Percentiles rank a stretch among this genome's conserved stretches.
Evolutionary conservation across 2,888 invertebrate species (phyloP).

Genomic region (Folsomia candida): DNA sequence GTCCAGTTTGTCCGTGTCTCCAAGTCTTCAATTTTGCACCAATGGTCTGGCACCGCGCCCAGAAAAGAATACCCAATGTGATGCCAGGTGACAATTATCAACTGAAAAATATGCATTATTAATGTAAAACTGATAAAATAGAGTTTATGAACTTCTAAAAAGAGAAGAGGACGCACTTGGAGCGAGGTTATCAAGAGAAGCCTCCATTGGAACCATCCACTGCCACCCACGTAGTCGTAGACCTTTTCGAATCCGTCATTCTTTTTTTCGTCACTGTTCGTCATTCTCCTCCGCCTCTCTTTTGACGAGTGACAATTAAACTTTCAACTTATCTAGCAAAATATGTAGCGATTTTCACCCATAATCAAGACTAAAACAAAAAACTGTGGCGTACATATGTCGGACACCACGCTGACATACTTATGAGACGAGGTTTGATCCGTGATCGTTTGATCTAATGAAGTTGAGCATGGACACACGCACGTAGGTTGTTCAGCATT

Average conservation of each 20-base stretch:
- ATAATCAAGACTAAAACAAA: too few relatives aligned
- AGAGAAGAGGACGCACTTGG: slow-evolving; percentile 30
- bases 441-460: too few relatives aligned
- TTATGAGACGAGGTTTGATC: too few relatives aligned
- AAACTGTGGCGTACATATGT: too few relatives aligned
- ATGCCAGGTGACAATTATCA: slow-evolving; percentile 41
- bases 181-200: slow-evolving; percentile 38
- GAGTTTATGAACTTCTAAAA: not conserved
- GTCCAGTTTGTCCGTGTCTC: slow-evolving; percentile 40
- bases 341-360: too few relatives aligned
- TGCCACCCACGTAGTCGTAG: slow-evolving; percentile 46
- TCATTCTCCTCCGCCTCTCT: too few relatives aligned
- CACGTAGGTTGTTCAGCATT: too few relatives aligned
- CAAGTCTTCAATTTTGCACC: slow-evolving; percentile 39
- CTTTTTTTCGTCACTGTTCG: not conserved
- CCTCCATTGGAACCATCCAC: slow-evolving; percentile 42
- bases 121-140: too few relatives aligned
- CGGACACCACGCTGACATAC: too few relatives aligned
- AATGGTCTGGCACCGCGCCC: slow-evolving; percentile 48
- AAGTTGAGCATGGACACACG: too few relatives aligned
- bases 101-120: slow-evolving; percentile 34
- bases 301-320: too few relatives aligned
- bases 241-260: slow-evolving; percentile 47
- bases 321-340: too few relatives aligned
- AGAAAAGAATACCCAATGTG: slow-evolving; percentile 47